A percentile compares a stretch with the other conserved stretches of the same genome.
Conservation (phyloP, 2,888 invertebrate species). For the Lasioglossum leucozonium region DNA sequence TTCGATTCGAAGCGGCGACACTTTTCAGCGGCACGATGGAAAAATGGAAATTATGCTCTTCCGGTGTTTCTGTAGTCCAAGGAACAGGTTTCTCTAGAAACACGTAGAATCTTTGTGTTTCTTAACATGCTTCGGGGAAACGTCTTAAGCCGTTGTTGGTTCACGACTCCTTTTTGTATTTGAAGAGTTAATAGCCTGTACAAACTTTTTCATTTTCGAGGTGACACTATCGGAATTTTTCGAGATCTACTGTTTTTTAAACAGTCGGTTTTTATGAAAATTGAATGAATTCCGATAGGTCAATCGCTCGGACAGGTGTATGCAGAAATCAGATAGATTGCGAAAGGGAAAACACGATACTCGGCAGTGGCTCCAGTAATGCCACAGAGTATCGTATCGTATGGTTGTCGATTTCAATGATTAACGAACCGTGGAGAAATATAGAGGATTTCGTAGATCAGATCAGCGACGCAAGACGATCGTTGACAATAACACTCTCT, state of each 20-base stretch:
- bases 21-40: background rate
- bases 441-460: background rate
- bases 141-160: background rate
- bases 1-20: background rate
- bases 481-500: background rate
- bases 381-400: background rate
- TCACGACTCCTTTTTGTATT: background rate
- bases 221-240: background rate
- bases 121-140: background rate
- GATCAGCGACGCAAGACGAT: background rate
- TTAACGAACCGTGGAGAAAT: slow-evolving; percentile 4
- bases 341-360: background rate
- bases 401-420: background rate
- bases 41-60: background rate
- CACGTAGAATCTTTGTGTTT: background rate
- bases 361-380: background rate
- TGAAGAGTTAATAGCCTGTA: background rate
- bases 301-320: background rate
- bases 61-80: background rate
- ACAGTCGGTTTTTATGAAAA: background rate
- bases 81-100: background rate
- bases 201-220: background rate
- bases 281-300: background rate
- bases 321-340: background rate
- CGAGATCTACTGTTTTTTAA: background rate